Evolutionary conservation across 1,140 invertebrate species (phyloP).

Genomic region (Drosophila kepulauana): DNA sequence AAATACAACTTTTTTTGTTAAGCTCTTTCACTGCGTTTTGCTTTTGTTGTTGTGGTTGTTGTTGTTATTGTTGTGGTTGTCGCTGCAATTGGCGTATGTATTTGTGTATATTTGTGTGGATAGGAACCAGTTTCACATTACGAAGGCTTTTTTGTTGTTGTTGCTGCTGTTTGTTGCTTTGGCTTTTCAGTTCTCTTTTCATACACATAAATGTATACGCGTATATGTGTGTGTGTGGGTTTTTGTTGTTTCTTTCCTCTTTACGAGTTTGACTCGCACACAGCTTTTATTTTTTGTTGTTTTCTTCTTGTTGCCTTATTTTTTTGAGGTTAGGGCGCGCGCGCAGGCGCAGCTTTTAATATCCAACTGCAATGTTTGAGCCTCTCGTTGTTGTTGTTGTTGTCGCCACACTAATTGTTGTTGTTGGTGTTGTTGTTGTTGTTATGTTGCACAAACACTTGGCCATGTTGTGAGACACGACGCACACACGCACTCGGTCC

Average conservation of each 20-base stretch:
- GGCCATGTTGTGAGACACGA: conserved; percentile 45
- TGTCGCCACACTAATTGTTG: conserved; percentile 4
- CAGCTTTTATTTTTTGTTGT: conserved; percentile 46
- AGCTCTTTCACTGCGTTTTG: conserved; percentile 75
- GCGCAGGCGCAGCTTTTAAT: conserved; percentile 77
- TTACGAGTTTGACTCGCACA: conserved; percentile 59
- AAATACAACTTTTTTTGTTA: conserved; percentile 58
- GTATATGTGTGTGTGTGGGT: not conserved
- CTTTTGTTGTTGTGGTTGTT: conserved; percentile 29
- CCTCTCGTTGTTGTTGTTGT: conserved; percentile 24
- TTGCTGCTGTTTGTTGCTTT: conserved; percentile 36
- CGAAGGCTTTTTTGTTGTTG: conserved; percentile 70
- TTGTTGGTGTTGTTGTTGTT: conserved; percentile 25
- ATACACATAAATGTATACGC: not conserved
- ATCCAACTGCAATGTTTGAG: conserved; percentile 46
- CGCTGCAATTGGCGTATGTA: conserved; percentile 67
- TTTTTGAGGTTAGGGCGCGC: conserved; percentile 71
- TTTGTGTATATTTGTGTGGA: conserved; percentile 41
- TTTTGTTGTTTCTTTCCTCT: conserved; percentile 14
- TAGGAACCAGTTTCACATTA: conserved; percentile 80
- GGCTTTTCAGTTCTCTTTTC: conserved; percentile 50
- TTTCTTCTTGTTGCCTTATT: not conserved
- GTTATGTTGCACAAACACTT: conserved; percentile 66
- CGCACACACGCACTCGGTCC: conserved; percentile 25
- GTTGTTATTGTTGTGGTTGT: conserved; percentile 60